These are phyloP conservation scores for Terrapene triunguis DNA, from an alignment of 2,113 vertebrate genomes.

Conservation along the genomic window DNA sequence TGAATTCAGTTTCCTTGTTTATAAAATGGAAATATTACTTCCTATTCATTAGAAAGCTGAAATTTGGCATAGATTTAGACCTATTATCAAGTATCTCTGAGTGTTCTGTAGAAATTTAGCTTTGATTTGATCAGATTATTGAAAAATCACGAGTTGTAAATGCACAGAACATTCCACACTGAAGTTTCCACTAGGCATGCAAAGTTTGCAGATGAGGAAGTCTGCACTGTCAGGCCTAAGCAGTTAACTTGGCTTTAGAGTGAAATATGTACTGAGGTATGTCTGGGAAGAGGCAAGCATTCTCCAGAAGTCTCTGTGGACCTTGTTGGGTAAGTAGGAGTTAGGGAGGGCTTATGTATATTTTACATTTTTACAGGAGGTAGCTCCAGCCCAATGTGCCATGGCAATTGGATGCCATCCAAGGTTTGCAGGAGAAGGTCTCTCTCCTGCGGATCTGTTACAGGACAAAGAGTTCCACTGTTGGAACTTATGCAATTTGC, in stretches of 20 bases:
- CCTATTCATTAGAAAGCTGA: background rate
- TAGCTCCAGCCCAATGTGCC: background rate
- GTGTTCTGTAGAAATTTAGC: background rate
- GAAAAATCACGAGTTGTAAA: background rate
- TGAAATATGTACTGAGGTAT: background rate
- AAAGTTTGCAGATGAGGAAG: background rate
- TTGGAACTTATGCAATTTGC: background rate
- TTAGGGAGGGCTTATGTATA: background rate
- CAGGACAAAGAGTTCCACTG: background rate
- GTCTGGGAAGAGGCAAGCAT: background rate
- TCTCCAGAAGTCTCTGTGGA: background rate
- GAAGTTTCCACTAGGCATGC: background rate
- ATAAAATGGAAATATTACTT: background rate
- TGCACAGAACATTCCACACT: background rate
- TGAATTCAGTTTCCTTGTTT: background rate
- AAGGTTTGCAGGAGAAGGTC: background rate
- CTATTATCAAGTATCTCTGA: background rate
- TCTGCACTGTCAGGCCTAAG: background rate
- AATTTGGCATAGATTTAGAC: background rate
- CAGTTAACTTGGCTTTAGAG: background rate
- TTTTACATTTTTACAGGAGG: background rate
- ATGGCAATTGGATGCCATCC: background rate
- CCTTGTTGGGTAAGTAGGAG: background rate
- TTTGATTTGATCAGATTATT: background rate
- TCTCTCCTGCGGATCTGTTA: background rate